Conservation (phyloP, 1,140 invertebrate genomes). For the Laupala kohalensis region DNA sequence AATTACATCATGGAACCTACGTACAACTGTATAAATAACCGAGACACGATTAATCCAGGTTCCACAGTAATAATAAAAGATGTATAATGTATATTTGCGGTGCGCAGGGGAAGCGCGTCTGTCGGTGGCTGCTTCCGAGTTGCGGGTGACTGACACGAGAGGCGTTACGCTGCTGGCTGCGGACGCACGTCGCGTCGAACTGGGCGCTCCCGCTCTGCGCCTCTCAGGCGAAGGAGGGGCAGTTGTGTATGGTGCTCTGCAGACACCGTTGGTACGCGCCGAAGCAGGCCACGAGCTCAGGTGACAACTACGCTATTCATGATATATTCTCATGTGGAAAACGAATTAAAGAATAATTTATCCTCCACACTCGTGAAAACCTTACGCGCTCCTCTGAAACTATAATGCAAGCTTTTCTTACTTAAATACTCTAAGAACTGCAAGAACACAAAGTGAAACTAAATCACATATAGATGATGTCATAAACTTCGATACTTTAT, state of each 20-base stretch:
- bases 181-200: neutral
- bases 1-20: no score
- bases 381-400: no score
- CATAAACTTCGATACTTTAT: no score
- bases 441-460: no score
- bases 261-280: conserved; percentile 63
- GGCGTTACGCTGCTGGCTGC: neutral
- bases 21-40: no score
- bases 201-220: neutral
- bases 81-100: neutral
- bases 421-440: no score
- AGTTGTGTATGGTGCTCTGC: conserved; percentile 62
- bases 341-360: no score
- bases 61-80: no score
- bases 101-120: neutral
- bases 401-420: no score
- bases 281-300: conserved; percentile 64
- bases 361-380: no score
- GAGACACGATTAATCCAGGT: no score
- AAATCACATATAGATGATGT: no score
- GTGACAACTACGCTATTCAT: conserved; percentile 34
- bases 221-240: conserved; percentile 47
- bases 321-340: conserved; percentile 24
- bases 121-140: neutral
- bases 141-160: neutral